phyloP scores from a whole-genome alignment of 2,888 invertebrate species.

The Ophioninae sp. region DNA sequence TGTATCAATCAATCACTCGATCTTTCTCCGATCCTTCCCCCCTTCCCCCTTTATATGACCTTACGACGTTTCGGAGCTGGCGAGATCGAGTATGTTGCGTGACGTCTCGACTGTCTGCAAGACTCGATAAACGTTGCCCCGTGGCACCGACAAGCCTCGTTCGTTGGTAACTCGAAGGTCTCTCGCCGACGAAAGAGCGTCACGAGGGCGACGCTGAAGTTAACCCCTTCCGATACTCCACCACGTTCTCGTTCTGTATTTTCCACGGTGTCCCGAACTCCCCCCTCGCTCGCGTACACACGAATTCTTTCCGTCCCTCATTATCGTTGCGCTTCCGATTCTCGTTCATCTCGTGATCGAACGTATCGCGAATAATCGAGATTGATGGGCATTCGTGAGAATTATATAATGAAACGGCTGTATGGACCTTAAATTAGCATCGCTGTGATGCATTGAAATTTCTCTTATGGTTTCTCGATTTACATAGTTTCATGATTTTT shows the following conservation, averaged over 20 bases:
- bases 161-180: conserved; percentile 47
- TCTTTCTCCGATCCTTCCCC: conserved; percentile 14
- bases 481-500: too few relatives aligned
- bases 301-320: background rate
- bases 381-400: background rate
- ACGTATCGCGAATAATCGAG: background rate
- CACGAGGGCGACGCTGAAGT: conserved; percentile 17
- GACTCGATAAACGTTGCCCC: conserved; percentile 65
- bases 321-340: background rate
- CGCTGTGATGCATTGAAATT: background rate
- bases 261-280: background rate
- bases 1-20: background rate
- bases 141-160: conserved; percentile 57
- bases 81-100: conserved; percentile 60
- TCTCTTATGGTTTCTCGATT: too few relatives aligned
- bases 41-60: conserved; percentile 9
- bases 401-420: too few relatives aligned
- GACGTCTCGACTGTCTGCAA: conserved; percentile 64
- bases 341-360: background rate
- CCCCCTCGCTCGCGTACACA: background rate
- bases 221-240: conserved; percentile 29
- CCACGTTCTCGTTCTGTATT: conserved; percentile 24
- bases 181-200: conserved; percentile 34
- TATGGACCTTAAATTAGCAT: background rate
- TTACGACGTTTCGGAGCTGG: conserved; percentile 24